Base-by-base conservation (phyloP, 2,113 vertebrate species). In the Puma concolor region DNA sequence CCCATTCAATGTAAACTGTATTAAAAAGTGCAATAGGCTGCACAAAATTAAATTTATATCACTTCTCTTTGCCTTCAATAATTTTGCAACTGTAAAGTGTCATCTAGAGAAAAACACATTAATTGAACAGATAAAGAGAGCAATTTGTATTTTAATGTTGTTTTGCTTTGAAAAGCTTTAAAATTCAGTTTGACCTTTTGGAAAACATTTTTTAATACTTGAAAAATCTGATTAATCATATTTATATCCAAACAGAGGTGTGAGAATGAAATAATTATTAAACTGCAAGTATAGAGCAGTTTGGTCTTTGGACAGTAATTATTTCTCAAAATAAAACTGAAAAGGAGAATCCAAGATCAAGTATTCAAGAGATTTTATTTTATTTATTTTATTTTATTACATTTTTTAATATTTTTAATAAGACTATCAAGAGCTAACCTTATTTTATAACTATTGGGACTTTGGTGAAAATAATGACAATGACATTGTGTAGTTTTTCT, bases 111-210 rank as follows among this genome's bases (percentile, higher is more conserved):
- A 2, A 67, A 41, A 83, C 27, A 54, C 4, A 82, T 54, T 67
- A 94, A 71, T 33, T 67, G 4, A 86, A 85, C 13, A 85, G 41
- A 66, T 50, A 93, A 91, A 84, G 31, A 79, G 1, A 93, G 0
- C 48, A 81, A 48, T 79, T 93, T 77, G 2, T 50, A 91, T 85
- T 74, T 95, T 79, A 25, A 67, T 83, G 10, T 48, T 83, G 13
- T 48, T 67, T 93, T 94, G 31, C 41, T 84, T 94, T 95, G 41
- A 67, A 95, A 85, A 92, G 1, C 74, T 89, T 95, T 60, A 66
- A 92, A 74, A 50, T 79, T 87, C 17, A 86, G 12, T 80, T 88
- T 88, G 57, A 77, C 9, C 6, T 84, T 84, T 95, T 6, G 66
- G 69, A 72, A 97, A 91, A 31, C 21, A 72, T 23, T n/a, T 88